These are phyloP conservation scores for Apamea crenata DNA, from an alignment of 2,888 invertebrate species.

Conservation along the genomic window DNA sequence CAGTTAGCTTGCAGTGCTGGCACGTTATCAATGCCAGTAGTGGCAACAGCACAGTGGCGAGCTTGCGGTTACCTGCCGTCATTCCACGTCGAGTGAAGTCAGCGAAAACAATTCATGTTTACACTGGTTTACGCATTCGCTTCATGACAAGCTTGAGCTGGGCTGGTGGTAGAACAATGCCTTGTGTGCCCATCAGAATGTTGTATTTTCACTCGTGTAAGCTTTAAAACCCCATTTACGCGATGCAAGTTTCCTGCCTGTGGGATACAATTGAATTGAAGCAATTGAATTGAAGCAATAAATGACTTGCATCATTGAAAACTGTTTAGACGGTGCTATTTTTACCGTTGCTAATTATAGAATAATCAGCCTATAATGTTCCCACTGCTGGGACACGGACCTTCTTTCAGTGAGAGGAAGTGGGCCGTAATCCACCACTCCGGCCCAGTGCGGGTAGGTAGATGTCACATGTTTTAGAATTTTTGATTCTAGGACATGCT, in stretches of 20 bases:
- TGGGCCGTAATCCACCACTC: too few relatives aligned
- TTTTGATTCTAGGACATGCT: too few relatives aligned
- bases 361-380: too few relatives aligned
- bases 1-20: conserved; percentile 27
- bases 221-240: neutral
- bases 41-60: conserved; percentile 8
- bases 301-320: neutral
- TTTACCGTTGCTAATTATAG: neutral
- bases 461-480: too few relatives aligned
- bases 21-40: conserved; percentile 39
- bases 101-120: conserved; percentile 42
- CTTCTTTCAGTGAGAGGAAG: too few relatives aligned
- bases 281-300: neutral
- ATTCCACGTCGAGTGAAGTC: conserved; percentile 21
- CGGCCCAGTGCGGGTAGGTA: too few relatives aligned
- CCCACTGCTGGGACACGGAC: too few relatives aligned
- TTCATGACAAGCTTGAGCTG: conserved; percentile 7
- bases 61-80: conserved; percentile 51
- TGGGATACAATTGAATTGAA: neutral
- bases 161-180: neutral
- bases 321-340: neutral
- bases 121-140: neutral
- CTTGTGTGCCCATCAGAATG: neutral
- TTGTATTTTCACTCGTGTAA: neutral
- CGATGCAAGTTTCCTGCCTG: too few relatives aligned